These are phyloP conservation scores for Pseudochirops cupreus DNA, from an alignment of 2,797 vertebrate species.

Conservation along the genomic window DNA sequence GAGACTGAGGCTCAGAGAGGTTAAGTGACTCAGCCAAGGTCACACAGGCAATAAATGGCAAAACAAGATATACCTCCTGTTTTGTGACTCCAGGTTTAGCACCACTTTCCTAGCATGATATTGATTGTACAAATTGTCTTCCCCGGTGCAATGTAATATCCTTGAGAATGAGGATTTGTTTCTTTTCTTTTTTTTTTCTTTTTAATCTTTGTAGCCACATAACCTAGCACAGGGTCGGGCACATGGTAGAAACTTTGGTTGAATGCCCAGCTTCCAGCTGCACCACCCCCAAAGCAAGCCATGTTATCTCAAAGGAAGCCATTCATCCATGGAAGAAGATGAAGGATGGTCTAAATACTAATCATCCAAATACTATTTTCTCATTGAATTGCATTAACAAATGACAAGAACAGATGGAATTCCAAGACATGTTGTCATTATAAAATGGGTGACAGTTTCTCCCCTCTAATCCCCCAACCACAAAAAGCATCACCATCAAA, in stretches of 20 bases:
- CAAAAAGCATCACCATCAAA: not conserved
- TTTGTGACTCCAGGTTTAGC: not conserved
- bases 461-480: not conserved
- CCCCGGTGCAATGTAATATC: not conserved
- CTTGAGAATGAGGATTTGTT: not conserved
- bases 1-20: not conserved
- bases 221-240: not conserved
- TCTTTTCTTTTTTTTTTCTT: not conserved
- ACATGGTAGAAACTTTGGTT: not conserved
- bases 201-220: not conserved
- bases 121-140: not conserved
- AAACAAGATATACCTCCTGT: not conserved
- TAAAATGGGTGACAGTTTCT: constrained; percentile 52
- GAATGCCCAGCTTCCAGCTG: not conserved
- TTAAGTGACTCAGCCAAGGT: not conserved
- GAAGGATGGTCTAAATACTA: constrained; percentile 50
- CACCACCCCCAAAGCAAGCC: not conserved
- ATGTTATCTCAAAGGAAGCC: constrained; percentile 9
- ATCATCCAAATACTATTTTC: constrained; percentile 43
- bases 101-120: not conserved
- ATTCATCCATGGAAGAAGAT: constrained; percentile 46
- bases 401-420: constrained; percentile 65
- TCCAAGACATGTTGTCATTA: constrained; percentile 61
- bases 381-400: constrained; percentile 66
- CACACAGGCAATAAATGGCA: not conserved